phyloP scores from a whole-genome alignment of 2,888 invertebrate genomes.

The Pristionchus exspectatus region DNA sequence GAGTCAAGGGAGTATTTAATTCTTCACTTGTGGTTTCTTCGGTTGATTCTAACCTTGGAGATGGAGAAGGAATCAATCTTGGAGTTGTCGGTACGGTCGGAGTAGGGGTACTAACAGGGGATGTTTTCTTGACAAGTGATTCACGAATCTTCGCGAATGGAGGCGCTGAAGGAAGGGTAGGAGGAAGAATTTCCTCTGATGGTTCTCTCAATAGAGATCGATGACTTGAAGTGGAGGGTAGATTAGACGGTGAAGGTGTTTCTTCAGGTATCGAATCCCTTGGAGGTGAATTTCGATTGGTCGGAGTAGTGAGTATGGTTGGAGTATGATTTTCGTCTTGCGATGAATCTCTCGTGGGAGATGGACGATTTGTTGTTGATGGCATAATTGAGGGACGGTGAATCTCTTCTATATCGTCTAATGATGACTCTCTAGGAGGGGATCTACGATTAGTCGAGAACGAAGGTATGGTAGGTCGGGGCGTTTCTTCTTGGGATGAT shows the following conservation, averaged over 20 bases:
- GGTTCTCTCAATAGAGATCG: not conserved
- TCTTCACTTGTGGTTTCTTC: not conserved
- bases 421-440: too few species aligned
- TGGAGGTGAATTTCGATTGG: not conserved
- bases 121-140: not conserved
- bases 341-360: not conserved
- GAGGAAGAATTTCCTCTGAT: not conserved
- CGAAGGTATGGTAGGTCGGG: not conserved
- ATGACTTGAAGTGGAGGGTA: not conserved
- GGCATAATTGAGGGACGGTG: not conserved
- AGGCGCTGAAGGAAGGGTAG: not conserved
- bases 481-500: not conserved
- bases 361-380: not conserved
- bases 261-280: not conserved
- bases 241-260: not conserved
- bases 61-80: not conserved
- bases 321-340: not conserved
- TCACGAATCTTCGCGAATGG: not conserved
- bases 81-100: not conserved
- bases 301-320: not conserved
- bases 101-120: not conserved
- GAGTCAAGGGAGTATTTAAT: not conserved
- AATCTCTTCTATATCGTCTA: not conserved
- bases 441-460: too few species aligned
- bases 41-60: not conserved